Conservation (phyloP, 2,113 vertebrate genomes). For the Brachyistius frenatus region DNA sequence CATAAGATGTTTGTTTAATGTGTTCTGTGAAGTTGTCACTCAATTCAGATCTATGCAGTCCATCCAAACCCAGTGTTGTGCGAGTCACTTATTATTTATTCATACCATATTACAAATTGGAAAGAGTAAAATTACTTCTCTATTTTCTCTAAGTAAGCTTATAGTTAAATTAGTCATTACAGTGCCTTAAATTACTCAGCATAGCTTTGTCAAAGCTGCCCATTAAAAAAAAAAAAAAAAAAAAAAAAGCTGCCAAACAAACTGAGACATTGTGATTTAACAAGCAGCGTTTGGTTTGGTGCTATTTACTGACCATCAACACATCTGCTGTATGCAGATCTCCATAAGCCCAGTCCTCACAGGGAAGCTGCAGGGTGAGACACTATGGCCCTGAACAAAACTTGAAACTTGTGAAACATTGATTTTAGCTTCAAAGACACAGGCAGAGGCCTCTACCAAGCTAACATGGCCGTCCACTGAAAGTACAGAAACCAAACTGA, state of each 20-base stretch:
- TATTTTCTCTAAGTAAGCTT: too few relatives aligned
- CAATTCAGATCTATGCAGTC: too few relatives aligned
- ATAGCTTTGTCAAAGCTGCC: too few relatives aligned
- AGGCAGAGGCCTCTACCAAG: background rate
- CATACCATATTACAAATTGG: too few relatives aligned
- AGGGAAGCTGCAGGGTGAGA: background rate
- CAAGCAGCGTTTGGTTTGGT: background rate
- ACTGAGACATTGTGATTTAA: background rate
- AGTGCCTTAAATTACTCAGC: too few relatives aligned
- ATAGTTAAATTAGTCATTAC: too few relatives aligned
- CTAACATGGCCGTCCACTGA: background rate
- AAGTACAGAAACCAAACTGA: background rate
- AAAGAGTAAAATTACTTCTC: too few relatives aligned
- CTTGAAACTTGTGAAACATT: background rate
- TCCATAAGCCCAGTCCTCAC: slow-evolving; percentile 3
- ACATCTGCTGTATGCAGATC: background rate
- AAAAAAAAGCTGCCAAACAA: background rate
- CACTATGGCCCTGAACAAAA: background rate
- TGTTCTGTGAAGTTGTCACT: too few relatives aligned
- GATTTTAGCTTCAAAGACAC: background rate
- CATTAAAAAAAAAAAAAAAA: too few relatives aligned
- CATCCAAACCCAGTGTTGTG: too few relatives aligned
- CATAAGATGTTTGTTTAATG: background rate
- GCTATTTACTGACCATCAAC: background rate
- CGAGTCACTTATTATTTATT: too few relatives aligned